These are phyloP conservation scores for Ceratosolen fusciceps DNA, from an alignment of 1,140 invertebrate genomes.

Conservation along the genomic window DNA sequence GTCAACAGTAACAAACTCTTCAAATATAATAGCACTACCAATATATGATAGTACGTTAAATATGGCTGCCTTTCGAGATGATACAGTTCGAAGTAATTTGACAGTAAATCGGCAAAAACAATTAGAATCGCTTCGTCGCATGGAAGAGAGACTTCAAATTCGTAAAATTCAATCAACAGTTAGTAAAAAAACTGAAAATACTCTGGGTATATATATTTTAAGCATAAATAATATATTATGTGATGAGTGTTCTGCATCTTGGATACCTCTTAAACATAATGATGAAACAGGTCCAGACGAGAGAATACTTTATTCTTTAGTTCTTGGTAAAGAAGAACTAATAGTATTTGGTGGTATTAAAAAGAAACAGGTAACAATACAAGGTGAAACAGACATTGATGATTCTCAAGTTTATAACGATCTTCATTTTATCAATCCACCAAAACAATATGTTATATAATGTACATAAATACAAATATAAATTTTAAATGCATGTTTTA, in stretches of 20 bases:
- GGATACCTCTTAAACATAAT: conserved; percentile 80
- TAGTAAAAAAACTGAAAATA: conserved; percentile 69
- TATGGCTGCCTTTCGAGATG: conserved; percentile 76
- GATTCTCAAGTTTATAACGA: conserved; percentile 81
- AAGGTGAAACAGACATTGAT: conserved; percentile 66
- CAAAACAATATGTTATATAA: conserved; percentile 79
- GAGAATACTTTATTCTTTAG: conserved; percentile 90
- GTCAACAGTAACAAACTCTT: conserved; percentile 45
- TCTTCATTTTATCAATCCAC: conserved; percentile 84
- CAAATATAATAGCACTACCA: conserved; percentile 61
- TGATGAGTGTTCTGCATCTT: conserved; percentile 79
- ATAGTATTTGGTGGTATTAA: conserved; percentile 95
- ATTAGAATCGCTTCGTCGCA: conserved; percentile 74
- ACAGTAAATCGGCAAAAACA: conserved; percentile 74
- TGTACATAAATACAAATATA: conserved; percentile 37
- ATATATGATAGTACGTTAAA: conserved; percentile 72
- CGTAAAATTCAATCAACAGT: conserved; percentile 55
- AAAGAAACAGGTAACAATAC: conserved; percentile 75
- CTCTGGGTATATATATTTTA: conserved; percentile 87
- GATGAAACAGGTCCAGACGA: conserved; percentile 85
- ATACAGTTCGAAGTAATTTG: conserved; percentile 65
- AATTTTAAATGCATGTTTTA: background rate
- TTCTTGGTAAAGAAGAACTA: conserved; percentile 90
- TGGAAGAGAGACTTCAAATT: conserved; percentile 74
- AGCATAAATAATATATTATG: conserved; percentile 84